Evolutionary conservation across 2,113 vertebrate genomes (phyloP).

Genomic region (Trachemys scripta): DNA sequence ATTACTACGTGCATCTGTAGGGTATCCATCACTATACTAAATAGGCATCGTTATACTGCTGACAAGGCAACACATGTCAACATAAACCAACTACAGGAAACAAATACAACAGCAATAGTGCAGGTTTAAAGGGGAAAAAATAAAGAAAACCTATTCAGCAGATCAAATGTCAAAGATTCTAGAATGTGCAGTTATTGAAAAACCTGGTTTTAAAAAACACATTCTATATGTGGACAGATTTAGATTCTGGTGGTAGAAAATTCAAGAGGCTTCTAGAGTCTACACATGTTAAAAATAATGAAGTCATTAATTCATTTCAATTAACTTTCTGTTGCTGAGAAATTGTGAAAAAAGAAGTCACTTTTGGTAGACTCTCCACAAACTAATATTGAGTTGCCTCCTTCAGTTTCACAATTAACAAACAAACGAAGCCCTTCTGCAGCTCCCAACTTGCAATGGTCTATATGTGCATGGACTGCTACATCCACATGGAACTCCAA

Average conservation of each 20-base stretch:
- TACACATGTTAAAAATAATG: rapidly evolving
- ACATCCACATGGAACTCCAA: too few species aligned
- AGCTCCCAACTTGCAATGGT: not conserved
- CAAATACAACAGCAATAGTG: not conserved
- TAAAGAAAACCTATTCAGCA: not conserved
- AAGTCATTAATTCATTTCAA: not conserved
- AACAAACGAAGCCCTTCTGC: not conserved
- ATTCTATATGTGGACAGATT: not conserved
- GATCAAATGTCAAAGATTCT: constrained; percentile 22
- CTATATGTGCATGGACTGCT: not conserved
- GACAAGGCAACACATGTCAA: constrained; percentile 14
- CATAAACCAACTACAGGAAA: constrained; percentile 26
- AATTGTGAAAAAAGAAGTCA: not conserved
- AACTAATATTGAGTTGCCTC: not conserved
- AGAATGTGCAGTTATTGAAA: not conserved
- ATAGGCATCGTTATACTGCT: not conserved
- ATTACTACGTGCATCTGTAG: constrained; percentile 26
- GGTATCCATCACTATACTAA: constrained; percentile 10
- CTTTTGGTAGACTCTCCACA: not conserved
- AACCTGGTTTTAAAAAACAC: not conserved
- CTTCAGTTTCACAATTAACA: not conserved
- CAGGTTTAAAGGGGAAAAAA: constrained; percentile 23
- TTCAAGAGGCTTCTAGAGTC: not conserved
- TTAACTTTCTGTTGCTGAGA: not conserved
- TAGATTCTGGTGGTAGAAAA: rapidly evolving